Evolutionary conservation across 2,113 vertebrate genomes (phyloP).

Genomic region (Aramus guarauna): DNA sequence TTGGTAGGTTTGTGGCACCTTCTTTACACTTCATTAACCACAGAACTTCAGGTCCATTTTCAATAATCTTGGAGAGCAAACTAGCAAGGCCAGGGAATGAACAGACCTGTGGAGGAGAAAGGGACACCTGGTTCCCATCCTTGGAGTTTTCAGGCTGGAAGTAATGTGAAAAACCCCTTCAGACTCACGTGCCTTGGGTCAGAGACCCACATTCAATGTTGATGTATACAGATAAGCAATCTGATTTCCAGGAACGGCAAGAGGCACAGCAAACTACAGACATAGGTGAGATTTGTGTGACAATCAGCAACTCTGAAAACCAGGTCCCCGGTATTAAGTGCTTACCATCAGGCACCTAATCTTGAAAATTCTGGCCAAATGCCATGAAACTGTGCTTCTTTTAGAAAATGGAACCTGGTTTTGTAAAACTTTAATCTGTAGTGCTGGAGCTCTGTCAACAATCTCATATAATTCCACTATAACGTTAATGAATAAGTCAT

Average conservation of each 20-base stretch:
- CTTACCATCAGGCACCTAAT: neutral
- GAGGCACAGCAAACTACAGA: neutral
- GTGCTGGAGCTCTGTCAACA: neutral
- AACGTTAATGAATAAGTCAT: neutral
- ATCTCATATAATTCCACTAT: neutral
- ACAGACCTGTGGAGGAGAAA: neutral
- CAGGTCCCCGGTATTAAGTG: neutral
- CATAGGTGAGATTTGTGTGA: neutral
- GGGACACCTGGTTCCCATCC: neutral
- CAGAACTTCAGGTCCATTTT: neutral
- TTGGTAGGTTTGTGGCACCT: neutral
- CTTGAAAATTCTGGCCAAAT: neutral
- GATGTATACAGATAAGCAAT: neutral
- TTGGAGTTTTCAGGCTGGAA: neutral
- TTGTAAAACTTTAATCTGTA: neutral
- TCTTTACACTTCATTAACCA: neutral
- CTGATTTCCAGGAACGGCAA: neutral
- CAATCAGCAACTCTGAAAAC: neutral
- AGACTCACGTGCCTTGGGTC: neutral
- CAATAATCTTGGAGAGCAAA: neutral
- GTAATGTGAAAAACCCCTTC: neutral
- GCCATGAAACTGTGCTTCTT: neutral
- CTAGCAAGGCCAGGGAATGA: neutral
- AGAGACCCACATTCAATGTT: neutral
- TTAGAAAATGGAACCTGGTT: neutral